phyloP scores from a whole-genome alignment of 2,888 invertebrate species.

The Papilio gigon region DNA sequence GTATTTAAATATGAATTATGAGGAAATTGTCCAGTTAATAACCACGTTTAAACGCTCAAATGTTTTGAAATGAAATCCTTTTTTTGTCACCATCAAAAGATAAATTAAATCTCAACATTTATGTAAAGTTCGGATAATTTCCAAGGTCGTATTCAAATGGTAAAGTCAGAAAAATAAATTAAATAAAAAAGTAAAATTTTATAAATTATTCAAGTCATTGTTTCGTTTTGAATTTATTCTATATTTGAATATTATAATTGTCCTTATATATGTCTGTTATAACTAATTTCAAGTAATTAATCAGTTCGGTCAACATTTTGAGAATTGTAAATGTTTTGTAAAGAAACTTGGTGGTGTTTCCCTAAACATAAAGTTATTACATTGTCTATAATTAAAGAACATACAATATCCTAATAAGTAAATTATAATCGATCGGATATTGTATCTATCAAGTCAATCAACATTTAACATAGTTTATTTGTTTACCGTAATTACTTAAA shows the following conservation, averaged over 20 bases:
- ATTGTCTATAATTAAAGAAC: conserved; percentile 1
- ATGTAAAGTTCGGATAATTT: neutral
- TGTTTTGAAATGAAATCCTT: neutral
- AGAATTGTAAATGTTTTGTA: neutral
- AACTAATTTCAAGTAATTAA: neutral
- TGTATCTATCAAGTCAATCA: too few relatives aligned
- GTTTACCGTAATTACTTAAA: neutral
- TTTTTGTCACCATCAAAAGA: neutral
- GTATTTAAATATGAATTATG: neutral
- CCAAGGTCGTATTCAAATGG: conserved; percentile 1
- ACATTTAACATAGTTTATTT: neutral
- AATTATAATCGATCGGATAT: too few relatives aligned
- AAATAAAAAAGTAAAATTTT: neutral
- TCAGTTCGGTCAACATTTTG: neutral
- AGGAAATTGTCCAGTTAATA: neutral
- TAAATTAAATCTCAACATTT: neutral
- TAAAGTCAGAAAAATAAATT: neutral
- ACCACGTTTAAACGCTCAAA: neutral
- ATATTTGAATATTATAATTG: neutral
- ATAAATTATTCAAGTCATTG: neutral
- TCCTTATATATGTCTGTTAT: neutral
- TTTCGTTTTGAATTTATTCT: neutral
- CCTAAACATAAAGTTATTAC: neutral
- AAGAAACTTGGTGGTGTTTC: conserved; percentile 1
- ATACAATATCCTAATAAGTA: too few relatives aligned